Evolutionary conservation across 2,113 vertebrate genomes (phyloP), one percentile per base, ranked within the genome.

Genomic region (Ammodytes dubius): DNA sequence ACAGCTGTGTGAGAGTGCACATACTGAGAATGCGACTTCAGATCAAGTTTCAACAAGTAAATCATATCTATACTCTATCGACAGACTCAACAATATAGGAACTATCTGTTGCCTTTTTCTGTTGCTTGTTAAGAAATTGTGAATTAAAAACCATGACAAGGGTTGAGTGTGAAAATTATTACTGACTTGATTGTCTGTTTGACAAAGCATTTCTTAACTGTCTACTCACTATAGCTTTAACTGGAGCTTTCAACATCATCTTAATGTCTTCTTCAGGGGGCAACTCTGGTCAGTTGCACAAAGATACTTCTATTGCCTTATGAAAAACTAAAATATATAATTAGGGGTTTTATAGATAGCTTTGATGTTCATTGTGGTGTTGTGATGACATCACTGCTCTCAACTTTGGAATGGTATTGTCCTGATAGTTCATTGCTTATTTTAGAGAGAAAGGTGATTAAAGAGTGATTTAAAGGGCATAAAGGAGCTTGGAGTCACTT

Each of bases 121-220:
- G 42, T 82, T 53, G 47, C 40, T 13, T 82, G 37, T 82, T 39
- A 72, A 71, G 39, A 56, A 75, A 74, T 85, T 78, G 42, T 73
- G 69, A 70, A 88, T 81, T 88, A 88, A 89, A 90, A 79, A 70
- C 7, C 58, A 58, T 70, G 71, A 67, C 17, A 70, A 71, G 37
- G 49, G 35, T 50, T 52, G 5, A 40, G 52, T 14, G 47, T 76
- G 40, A 58, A 57, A 0, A 7, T 50, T 47, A 12, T 65, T 54
- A 35, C 52, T 84, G 42, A 60, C 9, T 17, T 17, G 6, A 65
- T 15, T 19, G 14, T 1, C n/a, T 8, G 3, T 49, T 59, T 47
- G 14, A 35, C 8, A 19, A 73, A 58, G 6, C 0, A 52, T 61
- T 19, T 43, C 47, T n/a, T 39, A 14, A 61, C 0, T 6, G 53